These are phyloP conservation scores for Myotis myotis DNA, from an alignment of 2,797 vertebrate species.

Conservation along the genomic window DNA sequence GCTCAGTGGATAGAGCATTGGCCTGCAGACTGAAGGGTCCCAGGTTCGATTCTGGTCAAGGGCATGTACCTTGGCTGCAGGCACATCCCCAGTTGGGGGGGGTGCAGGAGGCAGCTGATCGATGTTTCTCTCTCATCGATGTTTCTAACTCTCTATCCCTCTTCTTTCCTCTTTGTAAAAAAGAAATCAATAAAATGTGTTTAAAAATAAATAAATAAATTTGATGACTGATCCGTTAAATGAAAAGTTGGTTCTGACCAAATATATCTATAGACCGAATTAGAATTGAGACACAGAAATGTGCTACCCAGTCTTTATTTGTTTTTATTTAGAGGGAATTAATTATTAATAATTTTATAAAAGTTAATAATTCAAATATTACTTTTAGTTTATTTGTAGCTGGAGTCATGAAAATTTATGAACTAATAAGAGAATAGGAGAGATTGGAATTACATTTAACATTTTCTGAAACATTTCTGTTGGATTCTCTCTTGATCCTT, in stretches of 20 bases:
- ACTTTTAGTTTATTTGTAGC: background rate
- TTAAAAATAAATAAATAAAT: background rate
- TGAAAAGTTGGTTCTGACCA: background rate
- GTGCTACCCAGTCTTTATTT: background rate
- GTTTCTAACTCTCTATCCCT: too few relatives aligned
- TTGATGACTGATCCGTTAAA: background rate
- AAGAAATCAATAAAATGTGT: too few relatives aligned
- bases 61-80: too few relatives aligned
- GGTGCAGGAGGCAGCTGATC: too few relatives aligned
- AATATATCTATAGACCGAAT: background rate
- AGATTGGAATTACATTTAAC: background rate
- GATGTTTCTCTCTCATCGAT: too few relatives aligned
- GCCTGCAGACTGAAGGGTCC: too few relatives aligned
- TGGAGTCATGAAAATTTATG: background rate
- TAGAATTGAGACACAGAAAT: background rate
- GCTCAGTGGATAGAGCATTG: too few relatives aligned
- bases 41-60: too few relatives aligned
- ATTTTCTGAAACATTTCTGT: slow-evolving; percentile 26
- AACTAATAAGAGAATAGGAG: background rate
- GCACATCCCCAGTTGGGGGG: too few relatives aligned
- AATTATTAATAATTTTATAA: background rate
- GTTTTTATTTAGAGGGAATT: background rate
- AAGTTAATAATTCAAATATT: background rate
- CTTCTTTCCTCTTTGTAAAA: too few relatives aligned
- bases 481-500: background rate